Percentiles rank a stretch among this genome's conserved stretches.
These are phyloP conservation scores for Alligator sinensis DNA, from an alignment of 2,113 vertebrate genomes.

Conservation along the genomic window DNA sequence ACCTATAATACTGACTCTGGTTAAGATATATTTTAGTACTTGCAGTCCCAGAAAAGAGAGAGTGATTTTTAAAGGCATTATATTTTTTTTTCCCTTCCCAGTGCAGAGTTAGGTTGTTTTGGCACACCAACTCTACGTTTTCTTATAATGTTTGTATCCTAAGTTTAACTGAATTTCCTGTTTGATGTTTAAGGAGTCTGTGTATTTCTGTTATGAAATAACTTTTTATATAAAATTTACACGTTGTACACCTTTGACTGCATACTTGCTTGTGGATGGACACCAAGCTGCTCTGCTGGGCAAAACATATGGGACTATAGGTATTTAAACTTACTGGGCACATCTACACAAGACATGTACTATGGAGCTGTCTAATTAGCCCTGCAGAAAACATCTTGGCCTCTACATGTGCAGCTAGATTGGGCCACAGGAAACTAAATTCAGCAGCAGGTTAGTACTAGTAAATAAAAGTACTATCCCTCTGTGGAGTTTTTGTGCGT, in stretches of 20 bases:
- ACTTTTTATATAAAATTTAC: neutral
- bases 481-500: too few species aligned
- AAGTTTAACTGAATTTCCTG: neutral
- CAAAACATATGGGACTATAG: neutral
- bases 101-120: neutral
- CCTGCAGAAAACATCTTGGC: too few species aligned
- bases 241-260: neutral
- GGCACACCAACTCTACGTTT: neutral
- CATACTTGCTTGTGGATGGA: neutral
- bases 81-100: neutral
- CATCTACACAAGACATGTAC: neutral
- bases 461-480: too few species aligned
- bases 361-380: too few species aligned
- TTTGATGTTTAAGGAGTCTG: neutral
- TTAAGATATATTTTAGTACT: neutral
- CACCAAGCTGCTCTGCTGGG: neutral
- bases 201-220: neutral
- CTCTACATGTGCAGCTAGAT: too few species aligned
- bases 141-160: neutral
- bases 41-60: neutral
- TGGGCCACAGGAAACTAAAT: too few species aligned
- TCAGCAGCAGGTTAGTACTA: too few species aligned
- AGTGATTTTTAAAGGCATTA: neutral
- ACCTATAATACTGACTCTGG: neutral
- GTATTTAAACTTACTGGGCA: neutral